Evolutionary conservation across 2,888 invertebrate genomes (phyloP).

Genomic region (Ditula angustiorana): DNA sequence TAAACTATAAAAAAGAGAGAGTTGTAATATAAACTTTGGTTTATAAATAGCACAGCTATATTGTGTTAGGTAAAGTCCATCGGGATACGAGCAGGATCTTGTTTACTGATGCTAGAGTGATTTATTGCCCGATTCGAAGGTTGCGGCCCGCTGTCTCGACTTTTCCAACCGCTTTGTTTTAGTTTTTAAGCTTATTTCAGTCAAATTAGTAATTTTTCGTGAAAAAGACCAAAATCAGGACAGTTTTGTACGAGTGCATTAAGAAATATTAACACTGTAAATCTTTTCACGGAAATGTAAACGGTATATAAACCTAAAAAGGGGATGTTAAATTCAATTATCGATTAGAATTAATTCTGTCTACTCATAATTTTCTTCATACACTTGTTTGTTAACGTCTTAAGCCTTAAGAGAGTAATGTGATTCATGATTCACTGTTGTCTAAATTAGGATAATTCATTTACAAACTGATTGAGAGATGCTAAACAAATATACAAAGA

Average conservation of each 20-base stretch:
- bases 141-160: constrained; percentile 46
- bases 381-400: too few species aligned
- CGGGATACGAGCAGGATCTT: constrained; percentile 47
- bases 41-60: constrained; percentile 29
- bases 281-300: too few species aligned
- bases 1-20: not conserved
- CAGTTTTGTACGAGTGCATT: not conserved
- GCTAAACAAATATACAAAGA: too few species aligned
- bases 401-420: too few species aligned
- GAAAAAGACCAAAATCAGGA: not conserved
- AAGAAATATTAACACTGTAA: too few species aligned
- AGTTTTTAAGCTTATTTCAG: constrained; percentile 54
- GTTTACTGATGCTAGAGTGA: constrained; percentile 60
- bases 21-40: constrained; percentile 5
- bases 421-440: too few species aligned
- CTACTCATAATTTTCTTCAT: too few species aligned
- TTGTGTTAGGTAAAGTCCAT: constrained; percentile 34
- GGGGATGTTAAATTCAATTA: too few species aligned
- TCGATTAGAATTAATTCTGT: too few species aligned
- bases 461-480: too few species aligned
- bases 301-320: too few species aligned
- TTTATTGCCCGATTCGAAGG: constrained; percentile 55
- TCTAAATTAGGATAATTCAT: too few species aligned
- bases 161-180: constrained; percentile 50
- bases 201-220: not conserved